Base-by-base conservation (phyloP, 1,140 invertebrate species). In the Pseudomyrmex gracilis region DNA sequence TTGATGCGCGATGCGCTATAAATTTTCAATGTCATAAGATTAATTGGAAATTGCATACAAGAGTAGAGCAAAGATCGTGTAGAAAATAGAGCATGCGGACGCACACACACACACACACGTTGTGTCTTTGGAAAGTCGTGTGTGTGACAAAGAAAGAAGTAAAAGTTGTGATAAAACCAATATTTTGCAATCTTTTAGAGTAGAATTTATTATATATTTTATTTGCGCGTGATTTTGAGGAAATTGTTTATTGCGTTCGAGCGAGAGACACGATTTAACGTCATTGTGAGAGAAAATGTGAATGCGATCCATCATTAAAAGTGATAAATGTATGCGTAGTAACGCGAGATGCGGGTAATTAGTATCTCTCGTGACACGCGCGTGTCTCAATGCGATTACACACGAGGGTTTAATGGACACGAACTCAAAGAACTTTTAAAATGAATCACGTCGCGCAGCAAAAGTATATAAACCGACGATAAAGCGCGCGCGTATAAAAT, bases 361-460 rank as follows among this genome's bases (percentile, higher is more conserved):
- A 78, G 76, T 70, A 58, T 78, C 53, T 78, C 53, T 70, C 64
- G 76, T 58, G 76, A 55, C 73, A 45, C 64, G 63, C 74, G 64
- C 74, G 63, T 68, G 74, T 68, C 64, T 43, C 61, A 15, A 24
- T 45, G 64, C 43, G 64, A 78, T 78, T 49, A 78, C 64, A 70
- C 43, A 66, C 3, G 20, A 7, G 34, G 49, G 1, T 58, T 70
- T 68, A 70, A 78, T 70, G 51, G 15, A 58, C 34, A 66, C 51
- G 20, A 68, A 24, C 10, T 17, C 2, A 24, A n/a, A 17, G n/a
- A 15, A 47, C 34, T 57, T 78, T 57, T 45, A 1, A 67, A 53
- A 55, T 55, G 17, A 12, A 77, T 78, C 24, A 34, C 12, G 60
- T 12, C 4, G 34, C 5, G 8, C n/a, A 49, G 51, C 61, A 66